Evolutionary conservation across 1,140 invertebrate genomes (phyloP).

Genomic region (Brachionus rotundiformis): DNA sequence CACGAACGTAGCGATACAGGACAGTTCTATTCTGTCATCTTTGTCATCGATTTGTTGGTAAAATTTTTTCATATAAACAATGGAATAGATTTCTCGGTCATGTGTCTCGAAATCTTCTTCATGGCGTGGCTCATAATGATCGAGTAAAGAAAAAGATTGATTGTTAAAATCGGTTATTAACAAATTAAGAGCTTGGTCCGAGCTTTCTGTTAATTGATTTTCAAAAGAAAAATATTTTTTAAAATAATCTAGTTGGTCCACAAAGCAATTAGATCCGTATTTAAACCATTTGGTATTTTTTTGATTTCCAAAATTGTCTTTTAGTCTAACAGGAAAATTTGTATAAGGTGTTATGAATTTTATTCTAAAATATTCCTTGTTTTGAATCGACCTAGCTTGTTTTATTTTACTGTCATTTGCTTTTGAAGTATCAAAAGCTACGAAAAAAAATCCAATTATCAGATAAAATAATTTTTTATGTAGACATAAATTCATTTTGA

Average conservation of each 20-base stretch:
- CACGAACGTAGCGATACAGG: not conserved
- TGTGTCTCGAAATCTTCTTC: not conserved
- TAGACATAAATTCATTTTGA: too few relatives aligned
- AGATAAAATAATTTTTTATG: too few relatives aligned
- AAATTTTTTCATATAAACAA: slow-evolving; percentile 8
- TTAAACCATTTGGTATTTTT: slow-evolving; percentile 28
- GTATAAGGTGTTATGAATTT: slow-evolving; percentile 3
- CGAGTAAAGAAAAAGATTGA: not conserved
- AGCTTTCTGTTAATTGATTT: not conserved
- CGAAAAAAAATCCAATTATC: not conserved
- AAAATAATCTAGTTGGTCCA: slow-evolving; percentile 6
- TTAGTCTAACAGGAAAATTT: not conserved
- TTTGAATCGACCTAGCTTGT: not conserved
- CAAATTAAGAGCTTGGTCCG: not conserved
- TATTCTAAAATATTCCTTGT: not conserved
- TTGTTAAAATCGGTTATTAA: not conserved
- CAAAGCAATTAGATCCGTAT: not conserved
- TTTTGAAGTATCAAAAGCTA: not conserved
- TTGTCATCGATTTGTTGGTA: not conserved
- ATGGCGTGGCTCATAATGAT: slow-evolving; percentile 35
- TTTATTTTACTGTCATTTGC: not conserved
- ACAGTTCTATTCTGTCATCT: not conserved
- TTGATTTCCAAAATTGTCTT: slow-evolving; percentile 12
- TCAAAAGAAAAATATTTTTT: slow-evolving; percentile 9
- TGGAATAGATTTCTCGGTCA: slow-evolving; percentile 24